A percentile compares a stretch with the other conserved stretches of the same genome.
Conservation (phyloP, 2,888 invertebrate genomes). For the Meiosimyza platycephala region DNA sequence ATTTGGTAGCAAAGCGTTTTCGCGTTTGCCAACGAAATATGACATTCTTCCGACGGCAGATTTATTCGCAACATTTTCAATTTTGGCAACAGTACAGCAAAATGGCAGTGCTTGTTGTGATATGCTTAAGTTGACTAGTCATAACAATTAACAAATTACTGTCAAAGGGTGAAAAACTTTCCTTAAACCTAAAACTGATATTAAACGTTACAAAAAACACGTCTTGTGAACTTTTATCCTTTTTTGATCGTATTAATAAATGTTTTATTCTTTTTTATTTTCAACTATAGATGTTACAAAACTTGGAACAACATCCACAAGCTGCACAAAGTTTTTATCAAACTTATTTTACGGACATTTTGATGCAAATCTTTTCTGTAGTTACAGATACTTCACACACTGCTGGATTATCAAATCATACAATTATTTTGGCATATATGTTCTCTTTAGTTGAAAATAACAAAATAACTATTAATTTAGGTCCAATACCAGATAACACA, state of each 20-base stretch:
- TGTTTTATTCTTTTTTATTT: conserved; percentile 14
- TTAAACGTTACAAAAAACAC: too few species aligned
- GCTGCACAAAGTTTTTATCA: conserved; percentile 98
- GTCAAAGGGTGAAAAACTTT: too few species aligned
- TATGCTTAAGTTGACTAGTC: too few species aligned
- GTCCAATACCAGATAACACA: conserved; percentile 82
- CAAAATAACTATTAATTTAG: conserved; percentile 87
- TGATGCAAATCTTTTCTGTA: conserved; percentile 98
- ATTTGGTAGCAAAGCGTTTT: too few species aligned
- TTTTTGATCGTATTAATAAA: not conserved
- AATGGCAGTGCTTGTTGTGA: too few species aligned
- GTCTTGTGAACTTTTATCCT: too few species aligned
- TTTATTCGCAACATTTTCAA: too few species aligned
- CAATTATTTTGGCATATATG: conserved; percentile 95
- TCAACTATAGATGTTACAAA: conserved; percentile 80
- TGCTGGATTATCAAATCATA: conserved; percentile 95
- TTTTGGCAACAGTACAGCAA: too few species aligned
- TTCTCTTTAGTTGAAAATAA: conserved; percentile 94
- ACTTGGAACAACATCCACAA: conserved; percentile 87
- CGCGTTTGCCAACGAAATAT: too few species aligned
- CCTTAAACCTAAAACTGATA: too few species aligned
- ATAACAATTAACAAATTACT: too few species aligned
- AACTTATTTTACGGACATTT: conserved; percentile 96
- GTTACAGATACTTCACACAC: conserved; percentile 98
- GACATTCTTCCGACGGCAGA: too few species aligned